phyloP scores from a whole-genome alignment of 2,113 vertebrate genomes.

The Climacteris rufus region DNA sequence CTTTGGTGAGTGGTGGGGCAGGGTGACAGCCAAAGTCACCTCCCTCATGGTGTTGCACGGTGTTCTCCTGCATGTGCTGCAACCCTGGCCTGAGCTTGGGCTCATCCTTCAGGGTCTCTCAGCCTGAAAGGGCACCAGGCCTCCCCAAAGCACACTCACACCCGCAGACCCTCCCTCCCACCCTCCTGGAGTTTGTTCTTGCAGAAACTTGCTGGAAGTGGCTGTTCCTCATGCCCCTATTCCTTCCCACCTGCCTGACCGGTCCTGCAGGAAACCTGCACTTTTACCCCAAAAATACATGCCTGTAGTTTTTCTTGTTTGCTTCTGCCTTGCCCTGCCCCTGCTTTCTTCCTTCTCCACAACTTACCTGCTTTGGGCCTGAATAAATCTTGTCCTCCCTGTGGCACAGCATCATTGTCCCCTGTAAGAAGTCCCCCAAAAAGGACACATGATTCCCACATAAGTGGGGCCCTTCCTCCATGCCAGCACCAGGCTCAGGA shows the following conservation, averaged over 20 bases:
- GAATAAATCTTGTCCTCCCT: neutral
- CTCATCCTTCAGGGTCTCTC: neutral
- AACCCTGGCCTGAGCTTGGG: neutral
- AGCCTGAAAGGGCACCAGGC: neutral
- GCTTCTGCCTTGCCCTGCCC: neutral
- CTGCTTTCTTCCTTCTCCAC: neutral
- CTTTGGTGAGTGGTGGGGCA: neutral
- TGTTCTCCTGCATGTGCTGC: neutral
- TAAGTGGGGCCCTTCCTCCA: accelerated
- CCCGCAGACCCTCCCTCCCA: neutral
- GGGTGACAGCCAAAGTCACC: neutral
- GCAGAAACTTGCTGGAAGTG: neutral
- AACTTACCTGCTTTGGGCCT: neutral
- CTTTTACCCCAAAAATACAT: neutral
- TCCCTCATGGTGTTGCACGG: neutral
- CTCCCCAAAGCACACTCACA: neutral
- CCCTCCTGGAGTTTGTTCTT: neutral
- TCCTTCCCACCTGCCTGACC: neutral
- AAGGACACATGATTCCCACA: neutral
- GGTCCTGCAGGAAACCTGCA: accelerated
- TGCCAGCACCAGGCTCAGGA: accelerated
- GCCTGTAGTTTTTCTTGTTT: neutral
- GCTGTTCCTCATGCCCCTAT: neutral
- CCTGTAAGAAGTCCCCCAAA: neutral
- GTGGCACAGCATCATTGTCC: neutral